Conservation (phyloP, 2,888 invertebrate species). For the Acleris laterana region DNA sequence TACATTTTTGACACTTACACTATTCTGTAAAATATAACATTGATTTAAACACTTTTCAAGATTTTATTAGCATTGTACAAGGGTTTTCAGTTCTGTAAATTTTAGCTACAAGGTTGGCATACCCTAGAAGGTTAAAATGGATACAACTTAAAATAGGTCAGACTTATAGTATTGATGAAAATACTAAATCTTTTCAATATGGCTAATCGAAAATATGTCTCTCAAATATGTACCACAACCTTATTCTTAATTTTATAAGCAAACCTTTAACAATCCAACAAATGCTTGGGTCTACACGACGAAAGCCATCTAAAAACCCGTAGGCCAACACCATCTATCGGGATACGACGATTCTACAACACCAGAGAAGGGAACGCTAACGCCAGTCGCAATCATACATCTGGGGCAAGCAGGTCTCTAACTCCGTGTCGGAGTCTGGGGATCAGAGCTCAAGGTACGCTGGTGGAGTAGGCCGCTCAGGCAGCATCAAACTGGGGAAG, state of each 20-base stretch:
- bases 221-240: conserved; percentile 82
- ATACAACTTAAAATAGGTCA: conserved; percentile 45
- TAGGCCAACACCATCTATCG: conserved; percentile 54
- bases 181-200: conserved; percentile 73
- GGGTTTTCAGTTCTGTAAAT: conserved; percentile 44
- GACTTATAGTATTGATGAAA: conserved; percentile 75
- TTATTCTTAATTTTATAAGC: conserved; percentile 74
- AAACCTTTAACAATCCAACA: conserved; percentile 76
- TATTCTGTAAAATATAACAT: conserved; percentile 52
- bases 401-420: conserved; percentile 66
- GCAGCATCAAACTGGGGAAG: conserved; percentile 76
- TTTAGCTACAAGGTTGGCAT: conserved; percentile 45
- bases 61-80: conserved; percentile 37
- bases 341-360: conserved; percentile 55
- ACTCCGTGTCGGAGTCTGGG: conserved; percentile 78
- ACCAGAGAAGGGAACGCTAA: conserved; percentile 52
- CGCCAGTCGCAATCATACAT: conserved; percentile 58
- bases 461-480: conserved; percentile 85
- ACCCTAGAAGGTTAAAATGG: conserved; percentile 29
- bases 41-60: conserved; percentile 47
- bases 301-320: conserved; percentile 53
- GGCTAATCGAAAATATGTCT: conserved; percentile 80
- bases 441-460: conserved; percentile 80
- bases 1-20: conserved; percentile 78
- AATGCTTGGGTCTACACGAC: conserved; percentile 62